Evolutionary conservation across 2,888 invertebrate species (phyloP).

Genomic region (Archips xylosteana): DNA sequence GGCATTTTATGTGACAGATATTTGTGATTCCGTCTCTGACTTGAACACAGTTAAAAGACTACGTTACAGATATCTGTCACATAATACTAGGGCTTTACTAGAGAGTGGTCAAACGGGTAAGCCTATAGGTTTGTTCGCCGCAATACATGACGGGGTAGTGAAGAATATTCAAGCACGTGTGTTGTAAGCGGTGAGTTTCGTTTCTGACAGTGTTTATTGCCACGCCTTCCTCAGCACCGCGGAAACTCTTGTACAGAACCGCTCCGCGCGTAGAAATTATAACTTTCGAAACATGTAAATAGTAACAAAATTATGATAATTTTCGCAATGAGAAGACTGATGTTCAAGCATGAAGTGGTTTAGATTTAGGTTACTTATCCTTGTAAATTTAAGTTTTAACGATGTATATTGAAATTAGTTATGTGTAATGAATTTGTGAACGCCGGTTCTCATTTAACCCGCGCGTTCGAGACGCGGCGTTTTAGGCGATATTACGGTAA

Average conservation of each 20-base stretch:
- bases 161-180: too few species aligned
- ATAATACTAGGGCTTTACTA: too few species aligned
- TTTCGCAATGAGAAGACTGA: conserved; percentile 85
- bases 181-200: not conserved
- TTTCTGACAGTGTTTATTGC: not conserved
- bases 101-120: not conserved
- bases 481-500: conserved; percentile 51
- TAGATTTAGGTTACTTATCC: conserved; percentile 75
- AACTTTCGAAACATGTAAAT: conserved; percentile 49
- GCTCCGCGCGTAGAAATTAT: conserved; percentile 51
- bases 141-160: too few species aligned
- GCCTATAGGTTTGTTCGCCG: not conserved
- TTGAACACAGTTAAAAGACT: too few species aligned
- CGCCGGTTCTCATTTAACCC: conserved; percentile 44
- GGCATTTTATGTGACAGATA: too few species aligned
- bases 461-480: conserved; percentile 49
- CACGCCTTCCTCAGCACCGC: not conserved
- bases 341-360: conserved; percentile 79
- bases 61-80: too few species aligned
- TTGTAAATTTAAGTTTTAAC: conserved; percentile 75
- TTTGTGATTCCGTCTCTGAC: too few species aligned
- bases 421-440: conserved; percentile 56
- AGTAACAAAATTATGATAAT: conserved; percentile 75
- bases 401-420: conserved; percentile 64
- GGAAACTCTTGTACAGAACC: not conserved